phyloP scores from a whole-genome alignment of 2,797 vertebrate genomes.

The Chloroceryle inda region DNA sequence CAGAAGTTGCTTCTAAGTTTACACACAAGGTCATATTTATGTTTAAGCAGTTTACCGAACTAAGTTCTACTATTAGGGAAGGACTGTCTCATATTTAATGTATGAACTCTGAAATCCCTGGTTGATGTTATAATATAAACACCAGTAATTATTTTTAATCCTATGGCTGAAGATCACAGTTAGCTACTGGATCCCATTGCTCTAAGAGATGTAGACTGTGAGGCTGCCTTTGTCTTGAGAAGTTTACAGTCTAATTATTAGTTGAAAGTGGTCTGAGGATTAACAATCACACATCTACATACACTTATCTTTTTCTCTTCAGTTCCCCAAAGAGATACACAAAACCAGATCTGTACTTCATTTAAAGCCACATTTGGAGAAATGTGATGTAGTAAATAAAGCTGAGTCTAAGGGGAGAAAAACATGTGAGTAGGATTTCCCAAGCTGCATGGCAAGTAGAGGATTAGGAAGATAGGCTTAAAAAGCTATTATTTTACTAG shows the following conservation, averaged over 20 bases:
- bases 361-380: slow-evolving; percentile 10
- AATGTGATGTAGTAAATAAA: slow-evolving; percentile 15
- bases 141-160: slow-evolving; percentile 49
- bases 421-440: not conserved
- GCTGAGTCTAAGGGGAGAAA: not conserved
- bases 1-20: not conserved
- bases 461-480: not conserved
- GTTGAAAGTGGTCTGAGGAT: not conserved
- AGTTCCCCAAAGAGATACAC: not conserved
- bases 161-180: not conserved
- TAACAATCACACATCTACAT: not conserved
- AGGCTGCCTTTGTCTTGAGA: slow-evolving; percentile 20
- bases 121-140: slow-evolving; percentile 33
- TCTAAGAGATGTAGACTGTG: not conserved
- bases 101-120: slow-evolving; percentile 30
- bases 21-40: slow-evolving; percentile 1
- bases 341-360: not conserved
- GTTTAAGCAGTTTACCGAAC: slow-evolving; percentile 11
- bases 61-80: slow-evolving; percentile 10
- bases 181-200: not conserved
- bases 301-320: not conserved
- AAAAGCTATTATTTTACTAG: not conserved
- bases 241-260: slow-evolving; percentile 1
- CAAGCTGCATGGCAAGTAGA: not conserved
- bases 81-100: slow-evolving; percentile 57